Base-by-base conservation (phyloP, 2,888 invertebrate genomes). In the Phyllotreta striolata region DNA sequence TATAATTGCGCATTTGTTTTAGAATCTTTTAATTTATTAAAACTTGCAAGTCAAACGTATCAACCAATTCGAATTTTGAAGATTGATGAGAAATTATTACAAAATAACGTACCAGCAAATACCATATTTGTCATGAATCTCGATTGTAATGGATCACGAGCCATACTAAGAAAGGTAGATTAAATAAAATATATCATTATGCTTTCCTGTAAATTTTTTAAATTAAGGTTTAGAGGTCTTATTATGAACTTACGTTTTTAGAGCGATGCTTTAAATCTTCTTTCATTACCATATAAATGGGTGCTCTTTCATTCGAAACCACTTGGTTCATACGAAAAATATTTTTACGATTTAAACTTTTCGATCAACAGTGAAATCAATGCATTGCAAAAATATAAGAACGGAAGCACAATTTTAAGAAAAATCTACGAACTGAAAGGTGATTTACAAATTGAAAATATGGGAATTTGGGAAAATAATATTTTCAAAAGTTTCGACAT, bases 281-380 rank as follows among this genome's bases (percentile, higher is more conserved):
- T 86, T 73, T 81, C 81, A 55, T 80, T 83, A 0, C 86, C 86
- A 0, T 84, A 83, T 70, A 81, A 84, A 56, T 87, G 86, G 87
- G 66, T 87, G 2, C 61, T 75, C 4, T 68, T 84, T 14, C 39
- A 46, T 8, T 46, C 52, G n/a, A 14, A 38, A 38, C 6, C n/a
- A 39, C 7, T 52, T 12, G 5, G 1, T 38, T 8, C 64, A 35
- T 4, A 63, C 9, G 44, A 67, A 14, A 38, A 60, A 24, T 65
- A 67, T 46, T 74, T 78, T 54, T 9, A 13, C 3, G 65, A 72
- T 7, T 52, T 75, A 12, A 55, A 73, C 63, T 76, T 84, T 43
- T 71, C 85, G 38, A 76, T 84, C 0, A 84, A 87, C 60, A 86
- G 86, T 66, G 84, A 86, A 49, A 81, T 86, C 0, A 83, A 83